phyloP scores from a whole-genome alignment of 2,888 invertebrate genomes.

The Caenorhabditis wallacei region DNA sequence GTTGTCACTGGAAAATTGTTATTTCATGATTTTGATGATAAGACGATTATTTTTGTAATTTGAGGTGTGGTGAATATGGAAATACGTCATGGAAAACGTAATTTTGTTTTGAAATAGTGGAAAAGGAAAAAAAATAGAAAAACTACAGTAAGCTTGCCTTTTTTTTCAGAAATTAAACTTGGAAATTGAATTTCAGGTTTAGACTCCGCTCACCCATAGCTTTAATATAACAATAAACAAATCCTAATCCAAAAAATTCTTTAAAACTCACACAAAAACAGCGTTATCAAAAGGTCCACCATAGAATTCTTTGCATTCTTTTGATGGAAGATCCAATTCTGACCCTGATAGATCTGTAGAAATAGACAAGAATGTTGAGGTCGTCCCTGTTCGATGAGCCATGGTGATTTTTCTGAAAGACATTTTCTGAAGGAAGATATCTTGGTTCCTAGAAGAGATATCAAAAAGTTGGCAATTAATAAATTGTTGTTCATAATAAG shows the following conservation, averaged over 20 bases:
- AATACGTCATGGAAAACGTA: no score
- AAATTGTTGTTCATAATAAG: not conserved
- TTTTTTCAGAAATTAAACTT: no score
- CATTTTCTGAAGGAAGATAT: not conserved
- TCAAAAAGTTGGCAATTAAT: not conserved
- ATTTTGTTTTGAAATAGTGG: no score
- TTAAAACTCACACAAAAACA: conserved; percentile 29
- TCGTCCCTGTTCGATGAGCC: conserved; percentile 34
- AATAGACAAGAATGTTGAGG: conserved; percentile 24
- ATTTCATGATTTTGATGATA: no score
- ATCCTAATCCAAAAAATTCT: no score
- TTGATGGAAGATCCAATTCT: not conserved
- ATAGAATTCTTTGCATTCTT: not conserved
- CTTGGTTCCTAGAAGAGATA: not conserved
- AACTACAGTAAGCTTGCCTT: no score
- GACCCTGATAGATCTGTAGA: conserved; percentile 24
- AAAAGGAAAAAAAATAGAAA: no score
- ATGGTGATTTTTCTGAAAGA: conserved; percentile 27
- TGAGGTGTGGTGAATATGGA: not conserved
- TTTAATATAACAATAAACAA: no score
- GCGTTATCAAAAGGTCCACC: conserved; percentile 44
- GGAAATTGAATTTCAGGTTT: no score
- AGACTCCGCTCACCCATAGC: no score
- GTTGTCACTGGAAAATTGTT: conserved; percentile 22
- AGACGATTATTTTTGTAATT: conserved; percentile 10